These are phyloP conservation scores for Drosophila emarginata DNA, from an alignment of 2,888 invertebrate genomes.

Conservation along the genomic window DNA sequence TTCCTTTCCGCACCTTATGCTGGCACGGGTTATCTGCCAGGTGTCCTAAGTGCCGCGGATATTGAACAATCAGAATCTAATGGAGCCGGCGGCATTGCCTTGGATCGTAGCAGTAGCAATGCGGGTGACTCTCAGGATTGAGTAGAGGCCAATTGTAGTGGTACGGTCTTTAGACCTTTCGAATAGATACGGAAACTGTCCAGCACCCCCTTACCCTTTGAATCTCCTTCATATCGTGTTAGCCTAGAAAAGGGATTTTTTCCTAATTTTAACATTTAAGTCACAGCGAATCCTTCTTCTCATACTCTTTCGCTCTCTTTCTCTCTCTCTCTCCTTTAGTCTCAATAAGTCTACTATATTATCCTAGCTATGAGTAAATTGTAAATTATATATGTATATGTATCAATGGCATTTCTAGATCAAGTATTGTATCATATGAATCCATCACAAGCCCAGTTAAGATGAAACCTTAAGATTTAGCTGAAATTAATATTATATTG, in stretches of 20 bases:
- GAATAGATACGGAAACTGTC: conserved; percentile 44
- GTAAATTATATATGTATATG: conserved; percentile 33
- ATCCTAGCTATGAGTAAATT: conserved; percentile 29
- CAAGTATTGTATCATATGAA: conserved; percentile 43
- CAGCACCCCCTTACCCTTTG: too few relatives aligned
- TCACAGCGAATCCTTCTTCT: not conserved
- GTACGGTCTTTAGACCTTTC: conserved; percentile 72
- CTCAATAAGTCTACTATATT: not conserved
- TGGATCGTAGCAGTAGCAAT: conserved; percentile 79
- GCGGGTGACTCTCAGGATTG: conserved; percentile 82
- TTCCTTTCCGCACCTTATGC: conserved; percentile 92
- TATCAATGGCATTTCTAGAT: conserved; percentile 22
- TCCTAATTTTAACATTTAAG: conserved; percentile 1
- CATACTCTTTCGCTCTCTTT: not conserved
- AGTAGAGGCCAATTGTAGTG: conserved; percentile 50
- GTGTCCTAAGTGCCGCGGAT: conserved; percentile 85
- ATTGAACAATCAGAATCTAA: conserved; percentile 82
- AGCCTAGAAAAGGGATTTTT: not conserved
- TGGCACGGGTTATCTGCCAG: conserved; percentile 91
- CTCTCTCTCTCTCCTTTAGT: not conserved
- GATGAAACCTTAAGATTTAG: conserved; percentile 61
- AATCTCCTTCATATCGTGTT: not conserved
- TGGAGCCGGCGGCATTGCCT: conserved; percentile 80
- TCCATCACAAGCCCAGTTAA: conserved; percentile 47
- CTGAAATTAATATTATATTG: conserved; percentile 57